Percentiles rank a stretch among this genome's conserved stretches.
phyloP scores from a whole-genome alignment of 1,140 invertebrate species.

The Pogonognathellus flavescens region DNA sequence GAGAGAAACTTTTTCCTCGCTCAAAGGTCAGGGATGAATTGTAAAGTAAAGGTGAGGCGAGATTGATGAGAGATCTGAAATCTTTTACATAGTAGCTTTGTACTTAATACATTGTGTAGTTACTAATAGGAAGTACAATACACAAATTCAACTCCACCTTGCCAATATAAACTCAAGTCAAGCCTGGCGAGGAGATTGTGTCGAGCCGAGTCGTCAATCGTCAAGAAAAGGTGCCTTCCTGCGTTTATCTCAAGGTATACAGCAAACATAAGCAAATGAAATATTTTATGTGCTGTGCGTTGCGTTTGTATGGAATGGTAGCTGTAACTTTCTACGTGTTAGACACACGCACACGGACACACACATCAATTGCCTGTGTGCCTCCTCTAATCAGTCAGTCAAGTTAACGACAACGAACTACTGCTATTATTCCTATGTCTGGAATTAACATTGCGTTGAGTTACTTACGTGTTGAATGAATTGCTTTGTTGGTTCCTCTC shows the following conservation, averaged over 20 bases:
- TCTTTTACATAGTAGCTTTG: slow-evolving; percentile 11
- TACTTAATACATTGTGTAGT: slow-evolving; percentile 3
- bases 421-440: background rate
- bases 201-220: background rate
- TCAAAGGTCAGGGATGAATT: slow-evolving; percentile 41
- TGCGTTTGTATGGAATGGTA: background rate
- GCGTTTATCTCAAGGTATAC: slow-evolving; percentile 20
- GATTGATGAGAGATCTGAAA: slow-evolving; percentile 43
- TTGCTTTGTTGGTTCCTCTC: slow-evolving; percentile 25
- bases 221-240: slow-evolving; percentile 1
- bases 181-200: background rate
- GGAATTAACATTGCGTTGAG: background rate
- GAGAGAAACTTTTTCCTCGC: slow-evolving; percentile 44
- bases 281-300: background rate
- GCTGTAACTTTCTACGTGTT: background rate
- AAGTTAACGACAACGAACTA: slow-evolving; percentile 5
- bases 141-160: slow-evolving; percentile 39
- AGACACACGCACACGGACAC: background rate
- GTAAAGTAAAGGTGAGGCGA: slow-evolving; percentile 37
- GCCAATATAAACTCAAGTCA: slow-evolving; percentile 17
- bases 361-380: too few relatives aligned
- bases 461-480: background rate
- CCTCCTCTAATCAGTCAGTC: slow-evolving; percentile 16
- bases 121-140: background rate
- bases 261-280: slow-evolving; percentile 2